Base-by-base conservation (phyloP, 2,113 vertebrate genomes). In the Spheniscus mendiculus region DNA sequence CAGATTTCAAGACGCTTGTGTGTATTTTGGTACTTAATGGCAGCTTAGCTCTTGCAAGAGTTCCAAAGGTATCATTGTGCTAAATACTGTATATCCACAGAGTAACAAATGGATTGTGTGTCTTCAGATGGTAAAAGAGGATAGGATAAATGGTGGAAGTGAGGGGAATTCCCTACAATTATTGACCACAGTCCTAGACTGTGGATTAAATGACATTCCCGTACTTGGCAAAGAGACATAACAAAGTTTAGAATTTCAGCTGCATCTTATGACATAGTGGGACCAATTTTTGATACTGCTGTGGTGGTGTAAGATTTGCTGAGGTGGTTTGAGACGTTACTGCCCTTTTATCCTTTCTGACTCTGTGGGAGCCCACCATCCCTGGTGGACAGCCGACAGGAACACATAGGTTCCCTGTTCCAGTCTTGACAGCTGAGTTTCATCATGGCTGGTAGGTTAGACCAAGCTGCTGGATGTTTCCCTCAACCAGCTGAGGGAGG, bases 21-120 rank as follows among this genome's bases (percentile, higher is more conserved):
- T 87, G 70, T 95, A 91, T 96, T 97, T 96, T 96, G 58, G 74
- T 77, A 65, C 36, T 76, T 93, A 78, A 83, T 84, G 87, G 74
- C 84, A 92, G 63, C 66, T 85, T 90, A 83, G 84, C 78, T 93
- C 52, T 95, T 87, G 47, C 69, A 89, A 47, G 55, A 14, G 52
- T 90, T 89, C 72, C 88, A 90, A 34, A 83, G 90, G 71, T 94
- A 32, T 65, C 34, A 7, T 72, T 97, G 66, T 91, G 62, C 42
- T 92, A 70, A 95, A 79, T 92, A 44, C 52, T 59, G 25, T 38
- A 18, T 45, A 79, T 67, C 44, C 79, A 71, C 2, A 0, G 50
- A 82, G 34, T 59, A 36, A 91, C 80, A 74, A 83, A 66, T n/a
- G 50, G 49, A 21, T 72, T 83, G 47, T 63, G 10, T 80, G 53